These are phyloP conservation scores for Xanthorhoe spadicearia DNA, from an alignment of 2,888 invertebrate species.

Conservation along the genomic window DNA sequence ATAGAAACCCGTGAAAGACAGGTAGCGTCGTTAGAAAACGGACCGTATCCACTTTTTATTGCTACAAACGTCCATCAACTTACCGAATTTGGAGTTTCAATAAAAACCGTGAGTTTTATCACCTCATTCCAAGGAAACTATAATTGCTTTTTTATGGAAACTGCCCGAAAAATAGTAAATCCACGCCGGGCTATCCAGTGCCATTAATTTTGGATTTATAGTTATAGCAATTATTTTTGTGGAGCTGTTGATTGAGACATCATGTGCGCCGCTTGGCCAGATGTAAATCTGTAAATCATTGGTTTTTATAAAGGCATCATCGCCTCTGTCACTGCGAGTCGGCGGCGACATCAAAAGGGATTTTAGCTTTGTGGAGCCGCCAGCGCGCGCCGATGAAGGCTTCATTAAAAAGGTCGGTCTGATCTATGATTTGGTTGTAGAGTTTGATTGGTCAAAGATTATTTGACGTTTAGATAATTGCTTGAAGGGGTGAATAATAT, in stretches of 20 bases:
- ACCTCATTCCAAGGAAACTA: slow-evolving; percentile 42
- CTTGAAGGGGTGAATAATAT: slow-evolving; percentile 52
- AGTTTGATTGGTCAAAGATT: slow-evolving; percentile 56
- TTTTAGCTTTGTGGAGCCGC: slow-evolving; percentile 65
- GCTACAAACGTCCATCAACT: slow-evolving; percentile 27
- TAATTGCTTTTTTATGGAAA: slow-evolving; percentile 43
- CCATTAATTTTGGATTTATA: slow-evolving; percentile 42
- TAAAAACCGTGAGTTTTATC: slow-evolving; percentile 45
- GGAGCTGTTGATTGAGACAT: slow-evolving; percentile 48
- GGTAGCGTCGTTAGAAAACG: slow-evolving; percentile 31
- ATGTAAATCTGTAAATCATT: slow-evolving; percentile 83
- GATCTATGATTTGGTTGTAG: slow-evolving; percentile 63
- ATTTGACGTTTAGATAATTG: slow-evolving; percentile 60
- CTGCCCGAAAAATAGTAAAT: slow-evolving; percentile 41
- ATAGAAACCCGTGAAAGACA: slow-evolving; percentile 21
- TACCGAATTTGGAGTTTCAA: slow-evolving; percentile 25
- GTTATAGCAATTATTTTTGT: slow-evolving; percentile 40
- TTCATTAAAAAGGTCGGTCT: slow-evolving; percentile 69
- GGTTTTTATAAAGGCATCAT: slow-evolving; percentile 81
- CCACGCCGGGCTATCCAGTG: slow-evolving; percentile 32
- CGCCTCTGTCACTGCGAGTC: slow-evolving; percentile 73
- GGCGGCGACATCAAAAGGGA: slow-evolving; percentile 65
- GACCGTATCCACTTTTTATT: slow-evolving; percentile 33
- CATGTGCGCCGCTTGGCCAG: slow-evolving; percentile 54
- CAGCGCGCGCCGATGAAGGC: slow-evolving; percentile 67